These are phyloP conservation scores for Sclerurus mexicanus DNA, from an alignment of 2,113 vertebrate genomes.

Conservation along the genomic window DNA sequence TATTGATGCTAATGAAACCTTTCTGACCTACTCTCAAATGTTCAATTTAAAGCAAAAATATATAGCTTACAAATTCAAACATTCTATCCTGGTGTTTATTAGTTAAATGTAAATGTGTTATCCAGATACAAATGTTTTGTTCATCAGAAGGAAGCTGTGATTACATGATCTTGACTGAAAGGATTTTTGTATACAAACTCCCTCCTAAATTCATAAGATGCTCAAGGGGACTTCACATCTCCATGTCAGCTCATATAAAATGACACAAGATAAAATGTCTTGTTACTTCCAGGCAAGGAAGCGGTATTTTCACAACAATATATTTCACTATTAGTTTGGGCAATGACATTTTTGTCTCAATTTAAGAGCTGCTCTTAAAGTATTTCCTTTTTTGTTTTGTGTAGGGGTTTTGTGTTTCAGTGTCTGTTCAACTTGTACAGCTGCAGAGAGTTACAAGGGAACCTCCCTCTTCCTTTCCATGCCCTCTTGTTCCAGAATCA, in stretches of 20 bases:
- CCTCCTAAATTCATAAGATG: neutral
- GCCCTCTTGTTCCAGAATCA: neutral
- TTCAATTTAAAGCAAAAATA: neutral
- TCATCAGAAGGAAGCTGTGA: neutral
- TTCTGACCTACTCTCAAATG: neutral
- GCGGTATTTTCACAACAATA: neutral
- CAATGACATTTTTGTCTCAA: constrained; percentile 24
- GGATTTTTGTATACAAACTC: constrained; percentile 49
- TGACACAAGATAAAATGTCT: constrained; percentile 5
- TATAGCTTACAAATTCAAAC: neutral
- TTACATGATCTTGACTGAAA: constrained; percentile 1
- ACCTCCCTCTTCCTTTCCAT: neutral
- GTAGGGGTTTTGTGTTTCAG: neutral
- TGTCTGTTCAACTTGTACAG: neutral
- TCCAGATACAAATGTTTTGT: neutral
- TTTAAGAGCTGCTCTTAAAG: neutral
- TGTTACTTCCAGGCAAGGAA: neutral
- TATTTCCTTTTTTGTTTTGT: neutral
- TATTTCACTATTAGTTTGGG: neutral
- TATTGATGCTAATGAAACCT: neutral
- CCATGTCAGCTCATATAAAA: constrained; percentile 29
- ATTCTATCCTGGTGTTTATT: neutral
- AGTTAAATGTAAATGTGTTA: neutral
- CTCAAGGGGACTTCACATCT: neutral
- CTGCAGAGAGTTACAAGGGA: neutral